These are phyloP conservation scores for Silurus glanis DNA, from an alignment of 2,113 vertebrate species.

Conservation along the genomic window DNA sequence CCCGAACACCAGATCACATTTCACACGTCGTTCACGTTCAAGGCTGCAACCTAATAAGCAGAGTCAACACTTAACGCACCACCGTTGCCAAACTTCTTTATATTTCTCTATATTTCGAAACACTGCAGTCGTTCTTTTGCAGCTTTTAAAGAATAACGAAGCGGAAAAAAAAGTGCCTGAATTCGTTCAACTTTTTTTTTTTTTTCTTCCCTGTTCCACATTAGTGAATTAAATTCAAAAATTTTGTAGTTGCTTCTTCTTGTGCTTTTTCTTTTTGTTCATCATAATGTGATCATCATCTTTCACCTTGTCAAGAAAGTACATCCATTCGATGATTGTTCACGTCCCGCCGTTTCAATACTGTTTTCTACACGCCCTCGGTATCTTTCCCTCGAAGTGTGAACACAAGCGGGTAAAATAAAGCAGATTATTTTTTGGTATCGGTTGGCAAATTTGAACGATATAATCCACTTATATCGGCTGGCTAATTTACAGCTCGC, in stretches of 20 bases:
- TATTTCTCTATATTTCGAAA: conserved; percentile 71
- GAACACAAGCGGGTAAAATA: neutral
- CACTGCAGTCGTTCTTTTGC: conserved; percentile 69
- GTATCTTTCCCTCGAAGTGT: neutral
- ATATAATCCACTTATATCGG: neutral
- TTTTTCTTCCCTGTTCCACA: conserved; percentile 89
- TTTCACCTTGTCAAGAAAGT: neutral
- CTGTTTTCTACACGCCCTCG: neutral
- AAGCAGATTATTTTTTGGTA: neutral
- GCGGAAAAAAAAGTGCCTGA: conserved; percentile 99
- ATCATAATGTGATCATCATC: conserved; percentile 55
- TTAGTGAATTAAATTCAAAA: conserved; percentile 85
- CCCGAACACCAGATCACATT: conserved; percentile 54
- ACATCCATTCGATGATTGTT: neutral
- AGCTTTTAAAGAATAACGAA: conserved; percentile 78
- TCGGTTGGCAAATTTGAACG: neutral
- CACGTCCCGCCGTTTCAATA: neutral
- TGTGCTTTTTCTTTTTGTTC: conserved; percentile 66
- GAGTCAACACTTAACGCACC: conserved; percentile 64
- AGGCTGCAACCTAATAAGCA: conserved; percentile 54
- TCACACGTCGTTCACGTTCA: neutral
- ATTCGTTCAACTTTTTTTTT: conserved; percentile 67
- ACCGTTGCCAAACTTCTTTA: conserved; percentile 80
- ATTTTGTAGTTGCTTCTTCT: conserved; percentile 70
- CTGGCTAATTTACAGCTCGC: neutral